Evolutionary conservation across 1,140 invertebrate genomes (phyloP), one percentile per base, ranked within the genome.

Genomic region (Agrilus planipennis): DNA sequence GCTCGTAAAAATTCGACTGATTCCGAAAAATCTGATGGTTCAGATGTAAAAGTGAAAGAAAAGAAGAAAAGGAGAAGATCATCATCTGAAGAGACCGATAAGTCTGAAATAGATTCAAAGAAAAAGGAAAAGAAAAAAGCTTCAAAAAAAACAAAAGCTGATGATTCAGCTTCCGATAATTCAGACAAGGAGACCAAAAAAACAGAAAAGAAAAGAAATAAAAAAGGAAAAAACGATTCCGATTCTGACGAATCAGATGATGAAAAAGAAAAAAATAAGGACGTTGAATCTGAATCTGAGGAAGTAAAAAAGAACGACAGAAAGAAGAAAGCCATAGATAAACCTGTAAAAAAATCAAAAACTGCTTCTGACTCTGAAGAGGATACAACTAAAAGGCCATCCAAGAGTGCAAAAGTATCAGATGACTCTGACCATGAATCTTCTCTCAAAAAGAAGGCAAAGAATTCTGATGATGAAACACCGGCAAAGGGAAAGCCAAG

Each of bases 181-280:
- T 35, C 31, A 14, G 38, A 39, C 17, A 36, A 22, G 4, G 37
- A 34, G 10, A 38, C 29, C 6, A 45, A 53, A 22, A 45, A 52
- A 44, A 15, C 42, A 36, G 41, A 53, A 44, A 21, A 6, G 7
- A 48, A 48, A 46, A 7, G 12, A 10, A 25, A 51, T 41, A 28
- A 45, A 40, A 34, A 54, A 45, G 12, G 42, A 38, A 47, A 21
- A 29, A 25, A 38, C 30, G 42, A 45, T 45, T 25, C 45, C 35
- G 42, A 47, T 25, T 31, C 48, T 29, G 38, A 48, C 3, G 35
- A 37, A 17, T 29, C 28, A 4, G 34, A 36, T 15, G 14, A 22
- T 4, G 34, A 36, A 41, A 28, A 62, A 63, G 5, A 67, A 36
- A 63, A 65, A 40, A 58, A 60, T 25, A 67, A 64, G 6, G 68